These are phyloP conservation scores for Phrynocephalus versicolor DNA, from an alignment of 2,113 vertebrate genomes.

Conservation along the genomic window DNA sequence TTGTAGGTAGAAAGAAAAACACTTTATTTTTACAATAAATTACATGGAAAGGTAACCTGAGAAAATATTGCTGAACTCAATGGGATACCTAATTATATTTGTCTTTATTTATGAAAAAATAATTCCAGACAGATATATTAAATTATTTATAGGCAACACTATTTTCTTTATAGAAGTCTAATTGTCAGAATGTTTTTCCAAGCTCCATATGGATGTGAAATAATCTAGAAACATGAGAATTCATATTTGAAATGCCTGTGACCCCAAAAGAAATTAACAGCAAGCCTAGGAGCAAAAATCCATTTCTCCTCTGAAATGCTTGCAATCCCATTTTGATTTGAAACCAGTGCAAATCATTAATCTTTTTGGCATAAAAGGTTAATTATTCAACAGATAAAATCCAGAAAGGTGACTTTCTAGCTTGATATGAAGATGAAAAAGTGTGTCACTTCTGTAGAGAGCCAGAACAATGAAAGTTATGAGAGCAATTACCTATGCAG, in stretches of 20 bases:
- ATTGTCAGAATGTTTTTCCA: neutral
- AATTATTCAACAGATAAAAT: constrained; percentile 57
- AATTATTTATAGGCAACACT: neutral
- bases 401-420: constrained; percentile 59
- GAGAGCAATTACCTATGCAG: neutral
- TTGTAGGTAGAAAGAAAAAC: neutral
- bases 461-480: constrained; percentile 28
- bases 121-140: neutral
- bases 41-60: neutral
- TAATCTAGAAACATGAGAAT: neutral
- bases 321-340: constrained; percentile 44
- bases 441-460: constrained; percentile 29
- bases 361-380: constrained; percentile 56
- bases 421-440: constrained; percentile 58
- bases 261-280: neutral
- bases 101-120: neutral
- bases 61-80: neutral
- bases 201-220: neutral
- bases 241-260: neutral
- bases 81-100: neutral
- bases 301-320: constrained; percentile 18
- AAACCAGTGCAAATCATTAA: constrained; percentile 56
- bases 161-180: neutral
- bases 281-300: neutral
- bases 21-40: neutral